These are phyloP conservation scores for Melipona beecheii DNA, from an alignment of 2,888 invertebrate genomes.

Conservation along the genomic window DNA sequence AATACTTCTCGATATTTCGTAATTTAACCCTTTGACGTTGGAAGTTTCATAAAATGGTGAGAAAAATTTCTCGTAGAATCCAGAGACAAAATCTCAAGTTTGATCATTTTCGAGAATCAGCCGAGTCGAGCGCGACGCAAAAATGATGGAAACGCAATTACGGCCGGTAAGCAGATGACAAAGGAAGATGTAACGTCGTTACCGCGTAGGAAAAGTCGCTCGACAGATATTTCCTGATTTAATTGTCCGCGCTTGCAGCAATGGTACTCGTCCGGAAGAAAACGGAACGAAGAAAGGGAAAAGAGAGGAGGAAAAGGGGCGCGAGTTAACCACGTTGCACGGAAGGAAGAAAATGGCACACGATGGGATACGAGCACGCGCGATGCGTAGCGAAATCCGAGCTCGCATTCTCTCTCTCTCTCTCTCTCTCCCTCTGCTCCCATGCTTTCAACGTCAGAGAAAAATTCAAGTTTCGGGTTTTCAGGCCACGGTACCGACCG, in stretches of 20 bases:
- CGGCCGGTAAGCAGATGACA: conserved; percentile 24
- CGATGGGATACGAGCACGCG: not conserved
- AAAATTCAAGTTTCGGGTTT: conserved; percentile 41
- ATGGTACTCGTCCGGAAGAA: conserved; percentile 7
- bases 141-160: conserved; percentile 30
- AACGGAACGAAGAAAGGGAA: not conserved
- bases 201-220: conserved; percentile 19
- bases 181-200: conserved; percentile 34
- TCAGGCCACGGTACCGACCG: not conserved
- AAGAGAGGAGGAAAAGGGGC: not conserved
- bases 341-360: conserved; percentile 18
- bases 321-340: conserved; percentile 27
- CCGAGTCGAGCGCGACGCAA: conserved; percentile 2
- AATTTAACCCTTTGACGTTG: too few species aligned
- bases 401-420: not conserved
- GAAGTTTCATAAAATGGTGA: too few species aligned
- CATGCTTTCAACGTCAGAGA: conserved; percentile 17
- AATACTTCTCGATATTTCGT: too few species aligned
- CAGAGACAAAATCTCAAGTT: too few species aligned
- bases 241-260: conserved; percentile 10
- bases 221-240: conserved; percentile 47
- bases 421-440: not conserved
- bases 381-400: conserved; percentile 27
- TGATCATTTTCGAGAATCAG: too few species aligned
- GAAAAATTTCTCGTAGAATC: too few species aligned